phyloP scores from a whole-genome alignment of 2,797 vertebrate species.

The Channa striata region DNA sequence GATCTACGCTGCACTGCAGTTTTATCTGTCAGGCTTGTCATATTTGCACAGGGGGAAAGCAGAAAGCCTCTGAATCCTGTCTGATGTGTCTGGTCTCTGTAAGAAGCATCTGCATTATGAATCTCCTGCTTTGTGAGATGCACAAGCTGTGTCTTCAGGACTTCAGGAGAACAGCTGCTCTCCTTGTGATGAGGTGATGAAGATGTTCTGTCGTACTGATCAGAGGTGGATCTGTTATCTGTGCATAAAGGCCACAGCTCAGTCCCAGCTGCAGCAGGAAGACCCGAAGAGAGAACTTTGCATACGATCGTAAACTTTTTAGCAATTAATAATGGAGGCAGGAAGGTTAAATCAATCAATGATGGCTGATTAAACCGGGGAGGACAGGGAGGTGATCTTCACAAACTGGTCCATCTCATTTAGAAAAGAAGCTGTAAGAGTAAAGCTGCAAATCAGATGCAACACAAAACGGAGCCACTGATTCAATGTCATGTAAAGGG shows the following conservation, averaged over 20 bases:
- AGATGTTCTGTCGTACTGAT: not conserved
- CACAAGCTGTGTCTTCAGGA: not conserved
- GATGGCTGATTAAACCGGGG: no score
- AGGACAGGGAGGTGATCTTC: no score
- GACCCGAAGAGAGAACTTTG: not conserved
- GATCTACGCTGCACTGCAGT: no score
- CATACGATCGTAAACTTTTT: no score
- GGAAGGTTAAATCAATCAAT: not conserved
- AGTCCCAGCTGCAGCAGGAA: constrained; percentile 20
- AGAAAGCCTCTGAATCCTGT: not conserved
- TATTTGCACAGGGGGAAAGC: not conserved
- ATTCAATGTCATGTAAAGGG: no score
- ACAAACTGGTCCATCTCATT: no score
- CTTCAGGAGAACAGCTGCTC: not conserved
- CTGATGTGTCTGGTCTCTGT: not conserved
- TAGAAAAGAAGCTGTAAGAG: no score
- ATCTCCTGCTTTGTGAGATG: not conserved
- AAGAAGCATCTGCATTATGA: not conserved
- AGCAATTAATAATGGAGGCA: not conserved
- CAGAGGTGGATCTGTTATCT: no score
- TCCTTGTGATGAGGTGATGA: not conserved
- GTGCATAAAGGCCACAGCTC: not conserved
- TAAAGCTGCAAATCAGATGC: no score
- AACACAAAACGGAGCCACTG: no score
- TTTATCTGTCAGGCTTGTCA: not conserved